Evolutionary conservation across 1,140 invertebrate genomes (phyloP).

Genomic region (Lineus longissimus): DNA sequence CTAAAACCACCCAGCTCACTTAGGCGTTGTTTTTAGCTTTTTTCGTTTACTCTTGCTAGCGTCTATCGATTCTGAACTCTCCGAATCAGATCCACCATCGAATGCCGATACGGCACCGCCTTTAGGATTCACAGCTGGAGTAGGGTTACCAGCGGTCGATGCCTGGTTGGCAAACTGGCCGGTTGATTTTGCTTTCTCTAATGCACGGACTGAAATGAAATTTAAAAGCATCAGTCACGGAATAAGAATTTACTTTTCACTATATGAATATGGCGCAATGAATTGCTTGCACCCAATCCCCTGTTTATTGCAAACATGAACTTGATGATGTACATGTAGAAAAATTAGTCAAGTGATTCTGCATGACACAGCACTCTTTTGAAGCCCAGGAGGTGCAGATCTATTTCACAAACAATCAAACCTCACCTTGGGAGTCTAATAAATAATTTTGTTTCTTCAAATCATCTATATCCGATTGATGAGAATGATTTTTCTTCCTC

Average conservation of each 20-base stretch:
- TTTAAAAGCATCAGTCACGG: background rate
- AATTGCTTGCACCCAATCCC: background rate
- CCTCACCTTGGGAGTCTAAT: constrained; percentile 84
- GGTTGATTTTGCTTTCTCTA: constrained; percentile 68
- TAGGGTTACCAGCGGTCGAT: constrained; percentile 39
- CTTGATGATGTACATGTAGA: too few relatives aligned
- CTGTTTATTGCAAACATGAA: too few relatives aligned
- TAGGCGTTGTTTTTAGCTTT: constrained; percentile 46
- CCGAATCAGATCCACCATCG: constrained; percentile 54
- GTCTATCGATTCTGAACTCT: constrained; percentile 57
- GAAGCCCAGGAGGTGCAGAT: too few relatives aligned
- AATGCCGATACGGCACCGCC: constrained; percentile 54
- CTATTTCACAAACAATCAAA: background rate
- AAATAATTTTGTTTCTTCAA: constrained; percentile 84
- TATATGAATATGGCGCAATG: too few relatives aligned
- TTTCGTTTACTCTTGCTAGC: constrained; percentile 55
- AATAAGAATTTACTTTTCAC: too few relatives aligned
- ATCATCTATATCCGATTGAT: constrained; percentile 93
- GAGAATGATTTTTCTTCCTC: constrained; percentile 84
- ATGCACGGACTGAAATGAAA: constrained; percentile 61
- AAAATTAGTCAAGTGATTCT: too few relatives aligned
- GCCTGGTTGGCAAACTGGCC: constrained; percentile 60
- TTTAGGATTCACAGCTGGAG: constrained; percentile 34
- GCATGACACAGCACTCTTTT: too few relatives aligned
- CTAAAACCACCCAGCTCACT: background rate